phyloP scores from a whole-genome alignment of 2,888 invertebrate species.

The Orthonevra nobilis region DNA sequence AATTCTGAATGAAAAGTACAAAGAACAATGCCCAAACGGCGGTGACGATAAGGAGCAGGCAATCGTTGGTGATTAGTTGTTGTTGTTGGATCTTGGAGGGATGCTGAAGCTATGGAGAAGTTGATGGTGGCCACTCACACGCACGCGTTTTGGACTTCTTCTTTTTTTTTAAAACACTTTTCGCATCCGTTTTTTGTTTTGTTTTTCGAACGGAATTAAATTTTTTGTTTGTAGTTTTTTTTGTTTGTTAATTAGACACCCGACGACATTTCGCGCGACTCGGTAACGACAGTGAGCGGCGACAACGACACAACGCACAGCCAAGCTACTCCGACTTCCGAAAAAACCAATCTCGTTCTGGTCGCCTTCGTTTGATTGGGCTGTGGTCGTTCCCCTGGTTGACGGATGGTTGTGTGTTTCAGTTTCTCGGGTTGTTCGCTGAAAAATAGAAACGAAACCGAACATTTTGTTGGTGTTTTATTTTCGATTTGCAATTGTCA shows the following conservation, averaged over 20 bases:
- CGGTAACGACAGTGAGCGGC: constrained; percentile 53
- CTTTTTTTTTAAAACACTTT: neutral
- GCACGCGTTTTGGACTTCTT: neutral
- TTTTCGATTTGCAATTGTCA: constrained; percentile 5
- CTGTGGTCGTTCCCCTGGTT: constrained; percentile 47
- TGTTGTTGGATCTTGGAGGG: constrained; percentile 30
- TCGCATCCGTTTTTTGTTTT: neutral
- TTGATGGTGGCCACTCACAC: neutral
- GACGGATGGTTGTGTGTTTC: constrained; percentile 58
- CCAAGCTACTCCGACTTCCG: constrained; percentile 52
- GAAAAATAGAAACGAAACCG: neutral
- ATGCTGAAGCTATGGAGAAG: constrained; percentile 29
- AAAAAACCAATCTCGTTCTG: constrained; percentile 58
- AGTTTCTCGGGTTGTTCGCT: constrained; percentile 7
- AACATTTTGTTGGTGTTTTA: constrained; percentile 46
- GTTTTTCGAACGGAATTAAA: neutral
- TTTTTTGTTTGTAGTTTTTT: neutral
- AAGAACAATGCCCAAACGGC: neutral
- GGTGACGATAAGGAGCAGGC: neutral
- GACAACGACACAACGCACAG: constrained; percentile 54
- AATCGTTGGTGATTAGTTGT: constrained; percentile 12
- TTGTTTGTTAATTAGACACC: constrained; percentile 2
- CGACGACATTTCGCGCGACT: constrained; percentile 31
- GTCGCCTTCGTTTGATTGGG: constrained; percentile 27
- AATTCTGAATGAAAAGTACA: no score